Base-by-base conservation (phyloP, 2,797 vertebrate genomes). In the Anomalospiza imberbis region DNA sequence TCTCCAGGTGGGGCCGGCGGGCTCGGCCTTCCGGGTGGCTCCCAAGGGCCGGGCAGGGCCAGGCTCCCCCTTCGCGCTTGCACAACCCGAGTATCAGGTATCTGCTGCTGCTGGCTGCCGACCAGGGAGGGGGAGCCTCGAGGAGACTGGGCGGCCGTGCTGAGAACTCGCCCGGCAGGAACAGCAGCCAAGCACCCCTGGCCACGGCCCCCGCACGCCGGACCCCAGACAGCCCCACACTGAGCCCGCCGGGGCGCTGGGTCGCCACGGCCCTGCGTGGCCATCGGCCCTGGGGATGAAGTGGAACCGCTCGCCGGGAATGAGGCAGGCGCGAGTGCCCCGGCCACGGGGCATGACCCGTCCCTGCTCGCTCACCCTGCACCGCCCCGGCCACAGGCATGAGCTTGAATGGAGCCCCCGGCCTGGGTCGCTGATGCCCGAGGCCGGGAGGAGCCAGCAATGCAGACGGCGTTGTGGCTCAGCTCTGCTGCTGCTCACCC, bases 61-160 rank as follows among this genome's bases (percentile, higher is more conserved):
- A 94, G 92, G 96, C 96, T 95, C 96, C 96, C 96, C 96, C 96
- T 93, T 94, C 95, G 47, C 28, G 92, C 96, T 96, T 96, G 95
- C 96, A 96, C 96, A 96, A 96, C 96, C 82, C 68, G 45, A 94
- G 96, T 90, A 94, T 96, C 96, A 96, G 95, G 96, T 96, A 94
- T 96, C 95, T 96, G 92, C 90, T 31, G 79, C 95, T 67, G 66
- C 96, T 96, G 96, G 95, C 96, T 74, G 93, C 93, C 77, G 86
- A 93, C 96, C 96, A 96, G 96, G 94, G 32, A 95, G 95, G 92
- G 93, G 95, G 93, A 95, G 94, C 95, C 93, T 96, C 20, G 51
- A 92, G 78, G 67, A 88, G 88, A 70, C 53, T 28, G 58, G 88
- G 72, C 80, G n/a, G 91, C 92, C 92, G 13, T 24, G 54, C 88